Conservation (phyloP, 2,888 invertebrate genomes). For the Trichopoda pennipes region DNA sequence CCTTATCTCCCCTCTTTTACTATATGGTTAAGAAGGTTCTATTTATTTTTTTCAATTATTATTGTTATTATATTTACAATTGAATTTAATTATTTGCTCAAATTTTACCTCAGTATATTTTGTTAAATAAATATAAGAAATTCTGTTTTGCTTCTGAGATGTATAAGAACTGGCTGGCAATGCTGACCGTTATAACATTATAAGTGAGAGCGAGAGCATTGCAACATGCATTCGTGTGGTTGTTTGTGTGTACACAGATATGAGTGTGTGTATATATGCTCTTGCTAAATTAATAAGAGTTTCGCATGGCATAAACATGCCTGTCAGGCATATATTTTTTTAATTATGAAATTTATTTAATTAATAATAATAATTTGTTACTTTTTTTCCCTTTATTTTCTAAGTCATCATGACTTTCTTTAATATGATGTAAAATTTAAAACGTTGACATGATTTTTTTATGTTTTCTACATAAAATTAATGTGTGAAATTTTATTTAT, state of each 20-base stretch:
- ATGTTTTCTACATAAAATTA: constrained; percentile 25
- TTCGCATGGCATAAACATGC: constrained; percentile 21
- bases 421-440: constrained; percentile 54
- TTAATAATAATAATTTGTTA: constrained; percentile 60
- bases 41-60: no score
- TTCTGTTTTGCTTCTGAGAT: no score
- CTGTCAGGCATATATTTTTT: constrained; percentile 13
- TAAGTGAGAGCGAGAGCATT: constrained; percentile 18
- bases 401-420: constrained; percentile 58
- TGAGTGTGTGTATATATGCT: background rate
- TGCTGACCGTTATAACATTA: constrained; percentile 33
- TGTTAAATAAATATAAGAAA: no score
- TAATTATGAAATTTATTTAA: constrained; percentile 51
- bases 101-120: no score
- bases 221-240: background rate
- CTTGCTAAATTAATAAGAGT: constrained; percentile 5
- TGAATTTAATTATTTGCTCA: no score
- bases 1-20: no score
- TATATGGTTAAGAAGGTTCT: no score
- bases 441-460: constrained; percentile 64
- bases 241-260: no score
- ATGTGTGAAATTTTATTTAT: constrained; percentile 58
- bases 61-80: no score
- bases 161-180: no score
- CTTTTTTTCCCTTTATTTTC: constrained; percentile 35